These are phyloP conservation scores for Pelvicachromis taeniatus DNA, from an alignment of 2,113 vertebrate species.

Conservation along the genomic window DNA sequence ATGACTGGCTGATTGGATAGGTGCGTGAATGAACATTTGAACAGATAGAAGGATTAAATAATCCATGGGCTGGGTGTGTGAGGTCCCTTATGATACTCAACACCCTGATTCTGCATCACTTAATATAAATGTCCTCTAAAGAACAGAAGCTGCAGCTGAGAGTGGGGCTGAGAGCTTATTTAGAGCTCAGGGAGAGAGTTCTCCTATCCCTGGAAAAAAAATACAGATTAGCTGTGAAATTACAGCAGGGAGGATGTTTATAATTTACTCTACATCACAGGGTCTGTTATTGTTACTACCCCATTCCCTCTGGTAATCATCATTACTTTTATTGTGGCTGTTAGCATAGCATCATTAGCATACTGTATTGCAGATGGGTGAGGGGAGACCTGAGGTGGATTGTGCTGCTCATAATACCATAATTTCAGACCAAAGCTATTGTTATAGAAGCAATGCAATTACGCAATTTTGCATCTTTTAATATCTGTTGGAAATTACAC, in stretches of 20 bases:
- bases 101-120: not conserved
- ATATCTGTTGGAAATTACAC: constrained; percentile 43
- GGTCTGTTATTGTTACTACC: constrained; percentile 38
- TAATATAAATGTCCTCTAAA: not conserved
- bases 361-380: constrained; percentile 15
- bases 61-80: not conserved
- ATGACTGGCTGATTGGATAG: not conserved
- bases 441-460: constrained; percentile 22
- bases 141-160: not conserved
- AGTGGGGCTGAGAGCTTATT: not conserved
- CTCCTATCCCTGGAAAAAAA: not conserved
- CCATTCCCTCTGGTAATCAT: constrained; percentile 30
- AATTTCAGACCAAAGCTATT: constrained; percentile 3
- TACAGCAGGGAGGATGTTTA: constrained; percentile 7
- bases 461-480: constrained; percentile 40
- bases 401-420: constrained; percentile 14
- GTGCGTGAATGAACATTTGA: not conserved
- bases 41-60: not conserved
- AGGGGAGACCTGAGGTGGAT: constrained; percentile 29
- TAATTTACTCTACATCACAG: constrained; percentile 31
- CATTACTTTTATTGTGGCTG: constrained; percentile 51
- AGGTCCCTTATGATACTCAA: not conserved
- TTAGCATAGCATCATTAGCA: constrained; percentile 51
- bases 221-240: constrained; percentile 26
- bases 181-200: not conserved